Conservation (phyloP, 2,888 invertebrate species). For the Lepidocyrtinus sp. region DNA sequence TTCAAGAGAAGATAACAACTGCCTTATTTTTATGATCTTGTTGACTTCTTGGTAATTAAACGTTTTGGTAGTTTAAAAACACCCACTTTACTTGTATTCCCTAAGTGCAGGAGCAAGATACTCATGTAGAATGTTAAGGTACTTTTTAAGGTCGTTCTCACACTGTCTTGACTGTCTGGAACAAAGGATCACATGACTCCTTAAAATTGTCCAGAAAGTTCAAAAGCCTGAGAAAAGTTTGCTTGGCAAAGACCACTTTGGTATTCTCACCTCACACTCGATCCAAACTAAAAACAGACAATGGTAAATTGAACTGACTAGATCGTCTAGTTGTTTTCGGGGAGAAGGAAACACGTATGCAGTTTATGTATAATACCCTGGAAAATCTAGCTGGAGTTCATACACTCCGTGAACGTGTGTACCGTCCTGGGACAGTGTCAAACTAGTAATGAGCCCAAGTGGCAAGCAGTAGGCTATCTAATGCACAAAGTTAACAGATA, state of each 20-base stretch:
- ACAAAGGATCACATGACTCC: not conserved
- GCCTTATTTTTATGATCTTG: not conserved
- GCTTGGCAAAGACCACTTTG: not conserved
- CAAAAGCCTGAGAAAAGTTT: not conserved
- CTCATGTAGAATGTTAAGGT: no score
- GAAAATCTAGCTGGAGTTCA: no score
- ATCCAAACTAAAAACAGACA: not conserved
- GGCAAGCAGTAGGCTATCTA: not conserved
- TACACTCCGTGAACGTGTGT: not conserved
- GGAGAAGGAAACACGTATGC: not conserved
- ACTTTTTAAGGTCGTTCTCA: no score
- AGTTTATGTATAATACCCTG: no score
- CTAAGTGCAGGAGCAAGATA: not conserved
- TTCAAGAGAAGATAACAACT: not conserved
- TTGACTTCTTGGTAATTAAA: no score
- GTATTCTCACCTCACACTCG: not conserved
- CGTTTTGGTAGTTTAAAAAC: no score
- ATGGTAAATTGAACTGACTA: not conserved
- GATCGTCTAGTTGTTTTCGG: not conserved
- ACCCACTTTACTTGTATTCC: not conserved
- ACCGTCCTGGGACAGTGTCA: constrained; percentile 31
- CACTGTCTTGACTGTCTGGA: no score
- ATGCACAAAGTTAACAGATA: not conserved
- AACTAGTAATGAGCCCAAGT: constrained; percentile 40
- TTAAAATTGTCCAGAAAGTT: not conserved